A percentile compares a stretch with the other conserved stretches of the same genome.
Evolutionary conservation across 2,797 vertebrate species (phyloP).

Genomic region (Lithobates sylvaticus): DNA sequence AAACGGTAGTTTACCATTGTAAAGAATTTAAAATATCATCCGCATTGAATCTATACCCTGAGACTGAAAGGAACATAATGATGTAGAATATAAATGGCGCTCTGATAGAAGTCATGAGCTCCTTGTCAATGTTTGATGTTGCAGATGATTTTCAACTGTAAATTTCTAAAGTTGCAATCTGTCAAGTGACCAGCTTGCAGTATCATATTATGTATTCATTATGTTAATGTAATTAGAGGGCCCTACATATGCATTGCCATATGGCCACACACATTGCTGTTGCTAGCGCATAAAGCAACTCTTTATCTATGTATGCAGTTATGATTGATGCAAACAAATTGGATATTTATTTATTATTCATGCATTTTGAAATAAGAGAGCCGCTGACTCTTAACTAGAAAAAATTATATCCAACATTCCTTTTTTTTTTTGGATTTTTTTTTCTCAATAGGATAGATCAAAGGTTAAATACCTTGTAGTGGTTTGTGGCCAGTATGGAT

Average conservation of each 20-base stretch:
- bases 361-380: not conserved
- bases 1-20: too few species aligned
- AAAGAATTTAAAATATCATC: too few species aligned
- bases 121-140: not conserved
- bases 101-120: not conserved
- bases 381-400: not conserved
- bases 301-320: slow-evolving; percentile 11
- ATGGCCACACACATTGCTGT: slow-evolving; percentile 35
- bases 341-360: slow-evolving; percentile 21
- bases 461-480: not conserved
- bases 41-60: too few species aligned
- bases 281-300: slow-evolving; percentile 8
- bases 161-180: not conserved
- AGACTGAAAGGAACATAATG: not conserved
- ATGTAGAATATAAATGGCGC: not conserved
- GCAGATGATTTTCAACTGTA: not conserved
- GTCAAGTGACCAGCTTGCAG: not conserved
- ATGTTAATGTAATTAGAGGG: slow-evolving; percentile 46
- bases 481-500: too few species aligned
- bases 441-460: not conserved
- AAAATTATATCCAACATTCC: not conserved
- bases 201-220: slow-evolving; percentile 47
- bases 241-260: slow-evolving; percentile 35
- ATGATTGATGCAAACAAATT: slow-evolving; percentile 27
- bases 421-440: not conserved